Percentiles rank a stretch among this genome's conserved stretches.
Conservation (phyloP, 1,140 invertebrate genomes). For the Stenopsyche tienmushanensis region DNA sequence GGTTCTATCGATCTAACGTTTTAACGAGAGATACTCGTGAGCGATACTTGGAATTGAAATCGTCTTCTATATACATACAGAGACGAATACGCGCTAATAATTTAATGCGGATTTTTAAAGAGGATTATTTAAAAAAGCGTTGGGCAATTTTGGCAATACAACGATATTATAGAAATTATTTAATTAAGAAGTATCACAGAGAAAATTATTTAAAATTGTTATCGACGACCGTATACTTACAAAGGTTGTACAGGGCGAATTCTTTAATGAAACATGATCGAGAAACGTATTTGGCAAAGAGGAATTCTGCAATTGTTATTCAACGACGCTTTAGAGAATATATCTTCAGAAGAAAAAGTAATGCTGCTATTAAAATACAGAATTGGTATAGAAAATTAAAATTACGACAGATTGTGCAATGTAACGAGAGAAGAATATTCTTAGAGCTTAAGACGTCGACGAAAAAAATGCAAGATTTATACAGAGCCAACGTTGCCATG, state of each 20-base stretch:
- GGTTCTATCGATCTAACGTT: constrained; percentile 43
- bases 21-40: constrained; percentile 41
- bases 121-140: constrained; percentile 44
- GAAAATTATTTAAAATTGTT: constrained; percentile 39
- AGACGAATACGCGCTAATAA: constrained; percentile 41
- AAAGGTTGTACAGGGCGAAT: constrained; percentile 41
- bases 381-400: constrained; percentile 25
- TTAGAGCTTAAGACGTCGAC: constrained; percentile 38
- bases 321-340: constrained; percentile 31
- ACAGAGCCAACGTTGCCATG: constrained; percentile 42
- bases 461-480: constrained; percentile 43
- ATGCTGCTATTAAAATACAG: constrained; percentile 35
- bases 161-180: constrained; percentile 50
- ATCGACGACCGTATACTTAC: constrained; percentile 32
- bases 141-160: constrained; percentile 48
- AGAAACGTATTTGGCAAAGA: constrained; percentile 39
- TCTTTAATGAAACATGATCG: constrained; percentile 35
- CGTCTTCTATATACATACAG: constrained; percentile 45
- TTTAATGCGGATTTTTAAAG: constrained; percentile 40
- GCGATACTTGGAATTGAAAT: constrained; percentile 41
- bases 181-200: constrained; percentile 43
- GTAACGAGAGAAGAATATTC: constrained; percentile 40
- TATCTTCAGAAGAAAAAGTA: constrained; percentile 25
- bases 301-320: constrained; percentile 33
- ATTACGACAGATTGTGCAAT: constrained; percentile 15